Evolutionary conservation across 2,888 invertebrate species (phyloP).

Genomic region (Pollenia angustigena): DNA sequence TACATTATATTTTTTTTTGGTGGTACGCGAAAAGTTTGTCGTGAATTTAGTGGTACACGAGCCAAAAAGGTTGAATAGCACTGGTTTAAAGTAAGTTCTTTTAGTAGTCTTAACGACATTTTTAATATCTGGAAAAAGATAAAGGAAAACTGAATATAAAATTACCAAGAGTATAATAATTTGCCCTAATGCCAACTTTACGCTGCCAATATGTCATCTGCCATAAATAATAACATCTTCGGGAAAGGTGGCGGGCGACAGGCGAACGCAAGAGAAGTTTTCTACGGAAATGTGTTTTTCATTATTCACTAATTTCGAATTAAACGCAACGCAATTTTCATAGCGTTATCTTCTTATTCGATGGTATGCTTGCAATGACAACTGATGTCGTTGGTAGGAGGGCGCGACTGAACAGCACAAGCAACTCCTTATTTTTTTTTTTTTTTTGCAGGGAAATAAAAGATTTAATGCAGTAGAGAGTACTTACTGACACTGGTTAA

Average conservation of each 20-base stretch:
- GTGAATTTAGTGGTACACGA: too few species aligned
- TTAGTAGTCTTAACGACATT: too few species aligned
- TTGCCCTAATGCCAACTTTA: slow-evolving; percentile 24
- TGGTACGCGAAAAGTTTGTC: too few species aligned
- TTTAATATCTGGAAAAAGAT: too few species aligned
- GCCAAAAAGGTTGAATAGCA: too few species aligned
- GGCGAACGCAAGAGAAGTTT: slow-evolving; percentile 30
- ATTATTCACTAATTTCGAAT: slow-evolving; percentile 46
- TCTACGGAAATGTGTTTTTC: slow-evolving; percentile 63
- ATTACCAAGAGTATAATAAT: neutral
- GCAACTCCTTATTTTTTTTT: slow-evolving; percentile 57
- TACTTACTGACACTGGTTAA: slow-evolving; percentile 54
- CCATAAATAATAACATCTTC: slow-evolving; percentile 55
- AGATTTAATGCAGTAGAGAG: slow-evolving; percentile 45
- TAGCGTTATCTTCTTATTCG: slow-evolving; percentile 47
- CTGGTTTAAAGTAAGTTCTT: too few species aligned
- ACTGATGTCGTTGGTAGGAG: slow-evolving; percentile 52
- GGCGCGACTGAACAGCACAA: slow-evolving; percentile 53
- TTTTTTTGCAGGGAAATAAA: slow-evolving; percentile 35
- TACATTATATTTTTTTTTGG: too few species aligned
- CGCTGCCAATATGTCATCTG: slow-evolving; percentile 63
- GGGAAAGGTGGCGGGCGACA: slow-evolving; percentile 36
- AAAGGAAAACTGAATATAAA: too few species aligned
- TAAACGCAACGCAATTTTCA: slow-evolving; percentile 57
- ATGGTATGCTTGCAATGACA: slow-evolving; percentile 41